Evolutionary conservation across 2,113 vertebrate genomes (phyloP), one percentile per base, ranked within the genome.

Genomic region (Malurus alboscapulatus): DNA sequence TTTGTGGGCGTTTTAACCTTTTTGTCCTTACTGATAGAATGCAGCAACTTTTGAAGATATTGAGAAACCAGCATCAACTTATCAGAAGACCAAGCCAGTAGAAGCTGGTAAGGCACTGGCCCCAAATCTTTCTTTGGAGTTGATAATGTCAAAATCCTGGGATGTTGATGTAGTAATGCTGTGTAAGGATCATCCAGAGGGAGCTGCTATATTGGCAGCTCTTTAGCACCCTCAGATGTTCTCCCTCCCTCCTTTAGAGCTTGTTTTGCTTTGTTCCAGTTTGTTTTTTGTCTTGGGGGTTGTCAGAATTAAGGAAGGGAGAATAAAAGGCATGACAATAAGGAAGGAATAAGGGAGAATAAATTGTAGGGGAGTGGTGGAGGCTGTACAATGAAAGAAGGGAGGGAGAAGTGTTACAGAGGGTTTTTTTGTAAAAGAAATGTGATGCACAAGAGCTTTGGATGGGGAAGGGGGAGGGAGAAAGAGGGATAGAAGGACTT

Each of bases 21-120:
- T 53, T 81, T 38, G 6, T 54, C 45, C 15, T 50, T 72, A 44
- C 68, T 36, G 18, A 18, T 75, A 99, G 99, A 99, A 98, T 4
- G 99, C 99, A 1, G 98, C 98, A 27, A 98, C 98, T 13, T 99
- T 99, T 88, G 99, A 99, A 51, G 98, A 99, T 1, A 97, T 99
- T 48, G 97, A 98, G 67, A 98, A 98, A 88, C 98, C 98, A 10
- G 67, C 94, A 19, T 85, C 98, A 5, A 93, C 98, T 8, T 99
- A 99, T 17, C 99, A 99, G 98, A 99, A 98, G 95, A 99, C 99
- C 13, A 98, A 98, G 88, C 99, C 99, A 14, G 92, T 99, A 27
- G 99, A 99, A 96, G 98, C 98, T 61, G 99, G 99, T 99, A 92
- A 94, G 98, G 24, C 72, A 6, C 7, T 73, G 57, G 21, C 20